These are phyloP conservation scores for Trogon surrucura DNA, from an alignment of 2,113 vertebrate species.

Conservation along the genomic window DNA sequence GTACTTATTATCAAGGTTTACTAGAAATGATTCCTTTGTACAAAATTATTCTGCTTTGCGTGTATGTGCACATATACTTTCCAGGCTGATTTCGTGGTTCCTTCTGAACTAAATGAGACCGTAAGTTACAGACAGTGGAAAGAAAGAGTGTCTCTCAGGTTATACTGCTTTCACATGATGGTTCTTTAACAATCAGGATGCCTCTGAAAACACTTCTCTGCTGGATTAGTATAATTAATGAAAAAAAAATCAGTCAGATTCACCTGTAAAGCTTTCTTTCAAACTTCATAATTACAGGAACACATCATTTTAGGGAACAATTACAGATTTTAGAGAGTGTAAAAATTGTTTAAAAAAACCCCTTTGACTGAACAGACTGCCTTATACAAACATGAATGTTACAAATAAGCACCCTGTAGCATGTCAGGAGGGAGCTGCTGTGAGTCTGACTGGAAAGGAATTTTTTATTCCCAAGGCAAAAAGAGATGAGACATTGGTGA, in stretches of 20 bases:
- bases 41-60: background rate
- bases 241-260: background rate
- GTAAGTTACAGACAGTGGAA: background rate
- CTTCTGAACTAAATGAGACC: background rate
- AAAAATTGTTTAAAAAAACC: background rate
- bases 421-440: background rate
- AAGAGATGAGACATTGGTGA: constrained; percentile 8
- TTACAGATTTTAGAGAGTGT: background rate
- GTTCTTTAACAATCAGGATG: background rate
- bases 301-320: background rate
- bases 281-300: background rate
- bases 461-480: constrained; percentile 1
- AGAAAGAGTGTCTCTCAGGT: background rate
- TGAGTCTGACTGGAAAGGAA: background rate
- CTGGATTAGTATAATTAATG: background rate
- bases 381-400: background rate
- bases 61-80: background rate
- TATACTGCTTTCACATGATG: background rate
- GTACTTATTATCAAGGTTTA: background rate
- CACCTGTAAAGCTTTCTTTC: background rate
- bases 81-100: background rate
- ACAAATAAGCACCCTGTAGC: background rate
- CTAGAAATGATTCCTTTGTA: background rate
- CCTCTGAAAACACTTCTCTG: background rate
- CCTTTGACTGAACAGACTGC: background rate